phyloP scores from a whole-genome alignment of 1,140 invertebrate species.

The Nasonia giraulti region DNA sequence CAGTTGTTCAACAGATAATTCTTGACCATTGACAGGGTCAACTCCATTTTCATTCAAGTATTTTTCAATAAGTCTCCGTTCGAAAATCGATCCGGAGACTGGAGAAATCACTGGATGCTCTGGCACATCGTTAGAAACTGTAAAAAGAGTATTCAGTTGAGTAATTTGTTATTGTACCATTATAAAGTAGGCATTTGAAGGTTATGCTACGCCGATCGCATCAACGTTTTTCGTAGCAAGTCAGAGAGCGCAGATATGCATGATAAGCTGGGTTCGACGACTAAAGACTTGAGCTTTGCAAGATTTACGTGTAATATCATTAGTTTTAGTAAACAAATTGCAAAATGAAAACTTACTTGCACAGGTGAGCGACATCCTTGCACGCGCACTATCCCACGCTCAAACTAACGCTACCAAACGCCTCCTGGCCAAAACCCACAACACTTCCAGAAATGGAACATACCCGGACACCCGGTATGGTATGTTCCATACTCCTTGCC shows the following conservation, averaged over 20 bases:
- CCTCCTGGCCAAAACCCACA: neutral
- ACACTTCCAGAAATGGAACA: neutral
- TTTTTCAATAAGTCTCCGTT: slow-evolving; percentile 95
- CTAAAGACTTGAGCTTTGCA: neutral
- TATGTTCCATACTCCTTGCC: too few species aligned
- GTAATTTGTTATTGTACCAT: slow-evolving; percentile 65
- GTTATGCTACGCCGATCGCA: slow-evolving; percentile 34
- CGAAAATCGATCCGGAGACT: slow-evolving; percentile 95
- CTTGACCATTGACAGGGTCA: slow-evolving; percentile 95
- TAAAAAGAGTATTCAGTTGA: slow-evolving; percentile 83
- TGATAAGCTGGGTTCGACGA: neutral
- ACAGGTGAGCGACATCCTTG: slow-evolving; percentile 49
- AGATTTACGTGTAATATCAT: neutral
- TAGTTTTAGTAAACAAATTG: neutral
- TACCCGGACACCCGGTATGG: too few species aligned
- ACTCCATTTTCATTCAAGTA: slow-evolving; percentile 96
- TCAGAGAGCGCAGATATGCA: neutral
- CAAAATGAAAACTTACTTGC: slow-evolving; percentile 46
- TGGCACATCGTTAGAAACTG: slow-evolving; percentile 96
- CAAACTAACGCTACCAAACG: slow-evolving; percentile 20
- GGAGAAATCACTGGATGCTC: slow-evolving; percentile 96
- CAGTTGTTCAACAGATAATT: slow-evolving; percentile 88
- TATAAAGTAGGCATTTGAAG: neutral
- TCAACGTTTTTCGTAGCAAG: neutral
- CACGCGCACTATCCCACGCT: slow-evolving; percentile 36